Conservation (phyloP, 2,113 vertebrate species). For the Patagioenas fasciata region DNA sequence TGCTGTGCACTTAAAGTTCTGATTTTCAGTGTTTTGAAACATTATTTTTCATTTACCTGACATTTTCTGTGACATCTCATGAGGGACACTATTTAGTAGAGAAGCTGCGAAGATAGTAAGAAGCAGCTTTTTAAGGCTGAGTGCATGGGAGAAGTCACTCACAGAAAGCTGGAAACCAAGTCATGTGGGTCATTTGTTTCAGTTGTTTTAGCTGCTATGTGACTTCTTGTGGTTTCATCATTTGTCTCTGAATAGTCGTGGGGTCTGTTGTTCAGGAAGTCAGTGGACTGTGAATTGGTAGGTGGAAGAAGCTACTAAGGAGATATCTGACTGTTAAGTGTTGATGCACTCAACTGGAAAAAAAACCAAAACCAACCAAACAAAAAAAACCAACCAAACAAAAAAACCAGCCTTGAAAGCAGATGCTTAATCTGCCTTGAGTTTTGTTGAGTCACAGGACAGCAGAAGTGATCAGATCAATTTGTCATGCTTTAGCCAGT, state of each 20-base stretch:
- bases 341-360: not conserved
- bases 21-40: not conserved
- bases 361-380: not conserved
- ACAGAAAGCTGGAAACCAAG: not conserved
- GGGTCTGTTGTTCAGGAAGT: not conserved
- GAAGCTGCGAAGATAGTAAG: not conserved
- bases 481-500: not conserved
- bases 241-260: not conserved
- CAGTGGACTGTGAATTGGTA: not conserved
- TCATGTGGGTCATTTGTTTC: not conserved
- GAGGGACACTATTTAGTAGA: not conserved
- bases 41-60: not conserved
- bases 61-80: not conserved
- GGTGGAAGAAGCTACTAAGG: conserved; percentile 3
- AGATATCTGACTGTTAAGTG: not conserved
- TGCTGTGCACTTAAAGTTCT: not conserved
- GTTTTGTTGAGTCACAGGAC: not conserved
- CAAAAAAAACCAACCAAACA: too few species aligned
- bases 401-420: not conserved
- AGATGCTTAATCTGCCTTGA: not conserved
- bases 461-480: not conserved
- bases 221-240: not conserved
- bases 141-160: not conserved
- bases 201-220: not conserved
- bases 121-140: not conserved